A percentile compares a stretch with the other conserved stretches of the same genome.
These are phyloP conservation scores for Drosophila bunnanda DNA, from an alignment of 2,888 invertebrate species.

Conservation along the genomic window DNA sequence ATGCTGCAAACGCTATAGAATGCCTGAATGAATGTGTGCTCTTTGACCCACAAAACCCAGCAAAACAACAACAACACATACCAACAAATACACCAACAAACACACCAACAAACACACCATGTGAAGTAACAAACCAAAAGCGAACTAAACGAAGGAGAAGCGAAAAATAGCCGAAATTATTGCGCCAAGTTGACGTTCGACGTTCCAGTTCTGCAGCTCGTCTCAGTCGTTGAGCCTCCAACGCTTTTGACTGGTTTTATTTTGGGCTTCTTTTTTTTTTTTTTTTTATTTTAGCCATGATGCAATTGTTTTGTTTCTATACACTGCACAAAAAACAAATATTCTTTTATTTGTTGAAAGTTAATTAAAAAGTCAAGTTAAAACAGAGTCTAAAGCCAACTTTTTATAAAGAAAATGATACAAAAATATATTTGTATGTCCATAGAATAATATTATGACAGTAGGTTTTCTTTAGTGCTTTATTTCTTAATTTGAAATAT, in stretches of 20 bases:
- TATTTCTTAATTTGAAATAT: no score
- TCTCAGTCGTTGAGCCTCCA: constrained; percentile 30
- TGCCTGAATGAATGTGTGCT: constrained; percentile 18
- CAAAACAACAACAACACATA: neutral
- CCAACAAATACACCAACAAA: neutral
- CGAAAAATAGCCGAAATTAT: constrained; percentile 62
- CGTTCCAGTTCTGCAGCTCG: constrained; percentile 68
- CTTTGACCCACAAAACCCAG: constrained; percentile 37
- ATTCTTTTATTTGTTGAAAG: neutral
- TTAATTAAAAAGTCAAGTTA: no score
- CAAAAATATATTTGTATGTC: neutral
- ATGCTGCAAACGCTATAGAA: constrained; percentile 24
- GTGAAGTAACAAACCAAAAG: constrained; percentile 14
- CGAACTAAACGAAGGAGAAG: constrained; percentile 44
- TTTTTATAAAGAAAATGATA: neutral
- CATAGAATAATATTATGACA: neutral
- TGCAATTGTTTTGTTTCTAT: constrained; percentile 62
- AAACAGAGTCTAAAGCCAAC: neutral
- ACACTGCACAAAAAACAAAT: neutral
- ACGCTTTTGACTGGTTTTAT: constrained; percentile 66
- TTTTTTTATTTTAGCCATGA: constrained; percentile 45
- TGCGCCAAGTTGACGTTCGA: constrained; percentile 72
- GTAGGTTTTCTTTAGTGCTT: no score
- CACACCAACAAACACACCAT: constrained; percentile 2
- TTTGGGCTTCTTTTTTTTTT: neutral